Base-by-base conservation (phyloP, 2,888 invertebrate genomes). In the Latrodectus elegans region DNA sequence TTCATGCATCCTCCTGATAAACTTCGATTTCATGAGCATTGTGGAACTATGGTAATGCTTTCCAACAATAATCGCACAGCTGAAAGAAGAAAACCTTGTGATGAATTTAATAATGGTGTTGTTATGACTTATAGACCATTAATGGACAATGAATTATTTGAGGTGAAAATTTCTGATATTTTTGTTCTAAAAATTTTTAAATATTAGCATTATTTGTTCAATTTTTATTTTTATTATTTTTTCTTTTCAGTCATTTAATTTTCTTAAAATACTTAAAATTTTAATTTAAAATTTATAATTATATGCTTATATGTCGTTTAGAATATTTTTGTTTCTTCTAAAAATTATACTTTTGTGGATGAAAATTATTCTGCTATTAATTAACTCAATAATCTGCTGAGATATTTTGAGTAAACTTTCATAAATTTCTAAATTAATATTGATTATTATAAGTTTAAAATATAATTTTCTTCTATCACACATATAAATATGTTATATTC, bases 31-130 rank as follows among this genome's bases (percentile, higher is more conserved):
- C 98, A 98, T 92, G 95, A 96, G 75, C 94, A 96, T 89, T 97
- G 97, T 92, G 98, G 98, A 0, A 95, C 96, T 15, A 93, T 98
- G 88, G 96, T 98, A 0, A 97, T 96, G 92, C 93, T 98, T 49
- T 95, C 96, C 0, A 95, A 95, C 90, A 95, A 95, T 91, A 92
- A 95, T 14, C 91, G 97, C 90, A 95, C 96, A 8, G 97, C 97
- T 0, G 97, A 97, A 92, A 94, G 98, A 88, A 94, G 96, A 81
- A 94, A 97, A 86, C 97, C 98, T 0, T 93, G 96, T 9, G 97
- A 97, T 91, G 98, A 98, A 92, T 98, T 98, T 92, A 98, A 98
- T 92, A 97, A 98, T 92, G 98, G 97, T 0, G 97, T 98, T 4
- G 97, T 98, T 1, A 97, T 98, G 96, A 98, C 97, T 2, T 96